phyloP scores from a whole-genome alignment of 2,888 invertebrate species.

The Clusia tigrina region DNA sequence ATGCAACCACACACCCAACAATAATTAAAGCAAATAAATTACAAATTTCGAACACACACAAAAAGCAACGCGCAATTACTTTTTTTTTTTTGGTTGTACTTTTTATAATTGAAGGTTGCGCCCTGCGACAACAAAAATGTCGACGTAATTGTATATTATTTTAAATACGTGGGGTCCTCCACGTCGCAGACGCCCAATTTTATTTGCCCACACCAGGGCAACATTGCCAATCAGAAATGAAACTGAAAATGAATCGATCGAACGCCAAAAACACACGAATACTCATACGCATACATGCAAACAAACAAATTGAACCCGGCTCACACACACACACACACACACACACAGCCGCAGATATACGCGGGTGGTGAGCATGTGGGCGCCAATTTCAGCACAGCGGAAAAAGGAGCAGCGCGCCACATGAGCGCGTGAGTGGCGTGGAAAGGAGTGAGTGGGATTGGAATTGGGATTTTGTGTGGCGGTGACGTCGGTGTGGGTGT shows the following conservation, averaged over 20 bases:
- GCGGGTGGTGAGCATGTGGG: slow-evolving; percentile 38
- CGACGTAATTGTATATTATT: slow-evolving; percentile 21
- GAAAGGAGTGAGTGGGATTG: slow-evolving; percentile 8
- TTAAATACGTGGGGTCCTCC: slow-evolving; percentile 16
- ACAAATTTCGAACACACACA: slow-evolving; percentile 13
- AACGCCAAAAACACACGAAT: neutral
- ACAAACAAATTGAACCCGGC: slow-evolving; percentile 19
- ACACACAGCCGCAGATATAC: slow-evolving; percentile 30
- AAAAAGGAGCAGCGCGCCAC: neutral
- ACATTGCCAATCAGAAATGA: slow-evolving; percentile 62
- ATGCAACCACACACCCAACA: too few relatives aligned
- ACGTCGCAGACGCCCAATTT: slow-evolving; percentile 16
- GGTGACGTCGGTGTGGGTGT: neutral
- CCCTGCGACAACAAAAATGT: neutral
- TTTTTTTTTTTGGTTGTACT: neutral
- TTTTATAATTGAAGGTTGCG: slow-evolving; percentile 20
- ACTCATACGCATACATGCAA: slow-evolving; percentile 2
- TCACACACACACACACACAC: slow-evolving; percentile 22
- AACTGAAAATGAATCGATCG: slow-evolving; percentile 62
- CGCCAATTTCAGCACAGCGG: neutral
- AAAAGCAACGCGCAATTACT: slow-evolving; percentile 21
- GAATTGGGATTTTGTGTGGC: neutral
- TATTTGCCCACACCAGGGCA: slow-evolving; percentile 41
- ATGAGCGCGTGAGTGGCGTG: neutral
- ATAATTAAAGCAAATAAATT: slow-evolving; percentile 15